Evolutionary conservation across 2,113 vertebrate species (phyloP), one percentile per base, ranked within the genome.

Genomic region (Chlorodrepanis virens): DNA sequence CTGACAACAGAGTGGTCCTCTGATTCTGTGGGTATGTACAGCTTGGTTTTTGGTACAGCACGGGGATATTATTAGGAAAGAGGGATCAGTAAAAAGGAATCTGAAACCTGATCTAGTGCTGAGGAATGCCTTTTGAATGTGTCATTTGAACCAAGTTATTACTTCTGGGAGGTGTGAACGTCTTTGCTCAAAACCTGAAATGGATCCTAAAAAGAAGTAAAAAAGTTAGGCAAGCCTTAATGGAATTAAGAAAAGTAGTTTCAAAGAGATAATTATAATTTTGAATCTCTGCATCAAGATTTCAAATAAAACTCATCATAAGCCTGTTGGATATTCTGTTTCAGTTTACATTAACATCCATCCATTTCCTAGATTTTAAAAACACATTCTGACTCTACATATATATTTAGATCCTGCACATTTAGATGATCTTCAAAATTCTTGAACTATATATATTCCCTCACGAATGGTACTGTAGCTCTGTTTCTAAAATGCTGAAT

Each of bases 91-190:
- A 88, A 96, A 96, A 89, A 87, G 80, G 90, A 90, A 92, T 95
- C 96, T 76, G 94, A 95, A 96, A 96, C 80, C 70, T 39, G 86
- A 96, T 90, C 83, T 89, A 91, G 52, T 21, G 53, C 80, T 50
- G 57, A 92, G 93, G 93, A 96, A 95, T 97, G 92, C 94, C 83
- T 90, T 93, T 50, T 75, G 47, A 94, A 96, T 87, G 80, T 89
- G 91, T 78, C 85, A 92, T 74, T 78, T 89, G 90, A 96, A 92
- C 80, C 4, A 0, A 78, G 72, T 87, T 86, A 90, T 94, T 93
- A 87, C 65, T 94, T 94, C 80, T 95, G 65, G 56, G 88, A 95
- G 88, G 93, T 97, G 95, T 93, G 95, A 96, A 95, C 0, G 24
- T 83, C 71, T 94, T 81, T 67, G 57, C 70, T 89, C 23, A 89